These are phyloP conservation scores for Heliconius congener DNA, from an alignment of 1,140 invertebrate species.

Conservation along the genomic window DNA sequence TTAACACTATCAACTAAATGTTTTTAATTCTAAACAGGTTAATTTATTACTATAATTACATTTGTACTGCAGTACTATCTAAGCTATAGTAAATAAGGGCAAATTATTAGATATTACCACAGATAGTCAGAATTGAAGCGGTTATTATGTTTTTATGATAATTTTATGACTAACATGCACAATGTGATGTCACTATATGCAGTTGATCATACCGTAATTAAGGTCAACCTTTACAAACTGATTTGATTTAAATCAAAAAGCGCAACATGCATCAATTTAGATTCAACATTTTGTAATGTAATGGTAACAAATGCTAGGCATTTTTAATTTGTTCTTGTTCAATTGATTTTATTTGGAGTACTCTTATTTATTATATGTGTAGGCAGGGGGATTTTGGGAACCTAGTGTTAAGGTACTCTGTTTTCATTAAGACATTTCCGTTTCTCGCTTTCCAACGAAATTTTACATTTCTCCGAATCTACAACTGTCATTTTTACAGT, in stretches of 20 bases:
- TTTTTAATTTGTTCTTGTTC: no score
- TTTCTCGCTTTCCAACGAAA: no score
- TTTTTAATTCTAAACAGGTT: neutral
- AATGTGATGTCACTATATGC: neutral
- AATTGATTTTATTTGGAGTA: no score
- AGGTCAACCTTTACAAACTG: neutral
- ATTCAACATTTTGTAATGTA: neutral
- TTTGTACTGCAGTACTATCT: neutral
- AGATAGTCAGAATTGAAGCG: neutral
- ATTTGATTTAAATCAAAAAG: constrained; percentile 6
- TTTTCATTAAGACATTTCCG: no score
- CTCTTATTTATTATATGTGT: no score
- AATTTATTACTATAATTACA: no score
- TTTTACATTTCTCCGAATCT: no score
- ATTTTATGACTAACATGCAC: neutral
- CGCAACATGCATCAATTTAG: neutral
- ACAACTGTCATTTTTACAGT: no score
- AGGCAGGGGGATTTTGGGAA: no score
- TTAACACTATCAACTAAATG: neutral
- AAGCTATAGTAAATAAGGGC: neutral
- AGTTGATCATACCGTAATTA: neutral
- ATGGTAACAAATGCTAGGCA: neutral
- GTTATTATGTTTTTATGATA: neutral
- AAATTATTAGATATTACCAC: neutral
- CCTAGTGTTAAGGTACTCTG: no score